Conservation (phyloP, 2,113 vertebrate genomes). For the Spea bombifrons region DNA sequence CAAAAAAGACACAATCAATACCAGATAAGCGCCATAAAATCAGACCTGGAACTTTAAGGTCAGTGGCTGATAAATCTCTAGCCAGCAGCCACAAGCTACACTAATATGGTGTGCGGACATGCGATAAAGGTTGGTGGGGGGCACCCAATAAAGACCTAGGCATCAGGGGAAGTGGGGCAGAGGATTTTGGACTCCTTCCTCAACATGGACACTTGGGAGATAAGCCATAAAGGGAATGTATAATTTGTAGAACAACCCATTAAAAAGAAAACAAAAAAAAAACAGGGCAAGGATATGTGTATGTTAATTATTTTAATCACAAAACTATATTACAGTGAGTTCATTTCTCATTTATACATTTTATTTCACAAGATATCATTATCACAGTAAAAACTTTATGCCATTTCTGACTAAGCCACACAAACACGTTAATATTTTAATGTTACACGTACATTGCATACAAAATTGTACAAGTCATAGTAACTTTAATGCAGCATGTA, state of each 20-base stretch:
- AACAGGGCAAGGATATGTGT: neutral
- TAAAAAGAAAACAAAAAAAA: neutral
- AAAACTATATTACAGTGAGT: neutral
- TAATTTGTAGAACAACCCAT: neutral
- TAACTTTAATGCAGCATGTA: slow-evolving; percentile 13
- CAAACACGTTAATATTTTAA: slow-evolving; percentile 12
- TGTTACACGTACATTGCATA: slow-evolving; percentile 33
- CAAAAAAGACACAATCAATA: too few relatives aligned
- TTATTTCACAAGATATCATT: neutral
- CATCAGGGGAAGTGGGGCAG: too few relatives aligned
- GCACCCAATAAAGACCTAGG: too few relatives aligned
- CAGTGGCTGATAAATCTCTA: too few relatives aligned
- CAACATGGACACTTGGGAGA: too few relatives aligned
- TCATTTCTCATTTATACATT: neutral
- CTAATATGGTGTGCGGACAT: too few relatives aligned
- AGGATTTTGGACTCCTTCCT: too few relatives aligned
- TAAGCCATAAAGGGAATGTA: neutral
- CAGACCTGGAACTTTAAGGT: too few relatives aligned
- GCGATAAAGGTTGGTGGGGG: too few relatives aligned
- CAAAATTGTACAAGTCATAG: slow-evolving; percentile 37
- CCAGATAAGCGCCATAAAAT: too few relatives aligned
- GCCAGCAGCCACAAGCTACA: too few relatives aligned
- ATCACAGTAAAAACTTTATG: neutral
- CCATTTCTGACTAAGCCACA: neutral
- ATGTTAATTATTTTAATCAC: neutral